Evolutionary conservation across 2,113 vertebrate genomes (phyloP), one percentile per base, ranked within the genome.

Genomic region (Polyodon spathula): DNA sequence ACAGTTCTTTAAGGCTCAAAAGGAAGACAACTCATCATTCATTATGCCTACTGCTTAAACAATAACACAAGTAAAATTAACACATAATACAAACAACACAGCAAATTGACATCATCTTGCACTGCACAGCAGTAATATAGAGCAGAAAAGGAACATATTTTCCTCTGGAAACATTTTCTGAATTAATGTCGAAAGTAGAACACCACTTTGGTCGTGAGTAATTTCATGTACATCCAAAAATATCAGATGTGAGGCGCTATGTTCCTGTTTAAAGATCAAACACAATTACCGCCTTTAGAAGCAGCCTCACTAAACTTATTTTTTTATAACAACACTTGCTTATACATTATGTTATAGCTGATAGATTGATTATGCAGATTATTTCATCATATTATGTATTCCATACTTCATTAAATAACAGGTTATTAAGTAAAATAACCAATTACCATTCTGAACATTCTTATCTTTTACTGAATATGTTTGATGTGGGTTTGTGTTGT

Each of bases 141-240:
- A 54, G 12, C 27, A 40, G 37, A 17, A 16, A 9, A 43, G 11
- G 12, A 7, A 12, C 27, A 11, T 41, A n/a, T 11, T 40, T 51
- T 37, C 16, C 39, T 12, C 10, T 50, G 48, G 48, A n/a, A 50
- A 50, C 10, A n/a, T n/a, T 12, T 58, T 58, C 39, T 16, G 15
- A 40, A 15, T 8, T 44, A n/a, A 43, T n/a, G 37, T 40, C 56
- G 8, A 40, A n/a, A 41, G 56, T 8, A 41, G 39, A 6, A 27
- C 14, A 44, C 44, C 27, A 27, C 10, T 40, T 17, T 6, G 16
- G 57, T 10, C 27, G 41, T 27, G 27, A 27, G 27, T 17, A 59
- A 59, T 59, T 59, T 59, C 41, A 44, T 17, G 57, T 40, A 59
- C 37, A 12, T 44, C 56, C 56, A 58, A n/a, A 43, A 15, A 40